Conservation (phyloP, 1,140 invertebrate species). For the Trypoxylus dichotomus region DNA sequence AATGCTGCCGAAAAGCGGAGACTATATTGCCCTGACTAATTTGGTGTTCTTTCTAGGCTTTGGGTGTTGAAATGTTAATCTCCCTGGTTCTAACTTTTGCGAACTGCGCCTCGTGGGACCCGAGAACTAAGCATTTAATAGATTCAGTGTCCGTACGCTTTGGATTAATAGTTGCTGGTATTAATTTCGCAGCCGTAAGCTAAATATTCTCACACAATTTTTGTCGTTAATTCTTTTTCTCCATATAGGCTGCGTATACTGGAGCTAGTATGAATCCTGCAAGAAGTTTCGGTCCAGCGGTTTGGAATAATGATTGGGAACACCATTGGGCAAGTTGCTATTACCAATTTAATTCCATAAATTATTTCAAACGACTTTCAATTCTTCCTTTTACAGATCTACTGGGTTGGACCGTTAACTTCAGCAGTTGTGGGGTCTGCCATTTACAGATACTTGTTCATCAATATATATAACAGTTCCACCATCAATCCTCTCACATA, state of each 20-base stretch:
- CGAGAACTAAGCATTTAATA: slow-evolving; percentile 49
- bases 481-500: not conserved
- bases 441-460: slow-evolving; percentile 57
- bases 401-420: slow-evolving; percentile 69
- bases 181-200: slow-evolving; percentile 54
- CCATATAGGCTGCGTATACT: slow-evolving; percentile 65
- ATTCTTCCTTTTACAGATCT: slow-evolving; percentile 59
- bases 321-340: slow-evolving; percentile 67
- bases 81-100: slow-evolving; percentile 54
- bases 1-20: too few species aligned
- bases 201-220: slow-evolving; percentile 2
- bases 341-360: not conserved
- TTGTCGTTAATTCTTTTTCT: slow-evolving; percentile 32
- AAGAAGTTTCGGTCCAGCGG: slow-evolving; percentile 72
- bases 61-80: slow-evolving; percentile 52
- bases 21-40: not conserved
- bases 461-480: not conserved
- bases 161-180: slow-evolving; percentile 52
- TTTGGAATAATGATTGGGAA: slow-evolving; percentile 67
- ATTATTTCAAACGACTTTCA: not conserved
- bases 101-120: slow-evolving; percentile 56
- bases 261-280: slow-evolving; percentile 82
- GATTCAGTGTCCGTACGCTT: slow-evolving; percentile 58
- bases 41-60: slow-evolving; percentile 45
- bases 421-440: slow-evolving; percentile 60